Conservation (phyloP, 2,797 vertebrate species). For the Sebastolobus alascanus region DNA sequence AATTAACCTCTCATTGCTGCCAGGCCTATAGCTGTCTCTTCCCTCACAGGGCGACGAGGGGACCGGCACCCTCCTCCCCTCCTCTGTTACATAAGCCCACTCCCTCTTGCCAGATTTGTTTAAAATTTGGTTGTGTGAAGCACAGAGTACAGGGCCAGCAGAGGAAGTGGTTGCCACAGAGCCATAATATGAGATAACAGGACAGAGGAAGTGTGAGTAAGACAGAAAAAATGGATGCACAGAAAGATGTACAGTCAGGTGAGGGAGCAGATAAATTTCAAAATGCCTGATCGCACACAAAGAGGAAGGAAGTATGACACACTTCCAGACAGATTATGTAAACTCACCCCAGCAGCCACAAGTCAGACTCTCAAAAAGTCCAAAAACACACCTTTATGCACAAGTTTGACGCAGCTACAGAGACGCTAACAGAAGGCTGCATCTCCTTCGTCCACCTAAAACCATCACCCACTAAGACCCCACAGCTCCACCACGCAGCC, state of each 20-base stretch:
- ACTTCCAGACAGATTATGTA: constrained; percentile 18
- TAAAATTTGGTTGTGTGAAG: constrained; percentile 83
- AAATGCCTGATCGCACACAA: not conserved
- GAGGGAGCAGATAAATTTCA: constrained; percentile 2
- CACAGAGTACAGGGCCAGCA: constrained; percentile 60
- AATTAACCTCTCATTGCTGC: constrained; percentile 35
- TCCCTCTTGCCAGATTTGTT: constrained; percentile 82
- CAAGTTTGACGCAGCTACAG: constrained; percentile 19
- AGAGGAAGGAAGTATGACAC: not conserved
- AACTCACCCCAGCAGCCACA: constrained; percentile 42
- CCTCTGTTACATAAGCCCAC: constrained; percentile 79
- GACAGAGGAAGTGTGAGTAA: constrained; percentile 62
- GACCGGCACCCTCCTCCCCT: constrained; percentile 58
- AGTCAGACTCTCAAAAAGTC: constrained; percentile 28
- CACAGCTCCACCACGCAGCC: constrained; percentile 82
- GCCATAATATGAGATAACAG: constrained; percentile 66
- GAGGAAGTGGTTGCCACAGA: constrained; percentile 73
- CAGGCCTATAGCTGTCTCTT: constrained; percentile 21
- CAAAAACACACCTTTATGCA: constrained; percentile 17
- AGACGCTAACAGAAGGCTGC: not conserved
- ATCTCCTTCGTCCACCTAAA: constrained; percentile 30
- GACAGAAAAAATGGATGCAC: constrained; percentile 30
- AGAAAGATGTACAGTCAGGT: constrained; percentile 7
- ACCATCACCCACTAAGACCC: constrained; percentile 61
- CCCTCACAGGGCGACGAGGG: constrained; percentile 57